phyloP scores from a whole-genome alignment of 2,888 invertebrate species.

The Lycophotia porphyrea region DNA sequence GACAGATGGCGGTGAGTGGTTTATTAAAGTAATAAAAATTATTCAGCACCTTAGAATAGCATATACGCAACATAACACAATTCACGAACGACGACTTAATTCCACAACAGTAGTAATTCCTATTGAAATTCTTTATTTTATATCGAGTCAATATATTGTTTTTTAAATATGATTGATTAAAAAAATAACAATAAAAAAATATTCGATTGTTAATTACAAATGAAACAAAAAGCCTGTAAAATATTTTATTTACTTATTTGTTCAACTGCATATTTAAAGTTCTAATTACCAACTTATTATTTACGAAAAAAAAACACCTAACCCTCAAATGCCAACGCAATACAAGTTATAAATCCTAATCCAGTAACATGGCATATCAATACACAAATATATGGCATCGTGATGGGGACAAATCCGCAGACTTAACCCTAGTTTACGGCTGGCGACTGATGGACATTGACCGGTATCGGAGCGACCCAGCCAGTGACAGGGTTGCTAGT shows the following conservation, averaged over 20 bases:
- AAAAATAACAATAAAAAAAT: too few relatives aligned
- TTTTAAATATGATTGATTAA: not conserved
- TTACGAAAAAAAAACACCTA: not conserved
- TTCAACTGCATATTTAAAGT: not conserved
- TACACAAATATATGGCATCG: conserved; percentile 62
- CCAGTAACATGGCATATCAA: conserved; percentile 56
- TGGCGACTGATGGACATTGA: conserved; percentile 73
- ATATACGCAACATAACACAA: not conserved
- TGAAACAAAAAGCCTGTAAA: too few relatives aligned
- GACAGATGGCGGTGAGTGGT: conserved; percentile 26
- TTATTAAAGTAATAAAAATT: not conserved
- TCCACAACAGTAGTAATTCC: not conserved
- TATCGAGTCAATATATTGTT: too few relatives aligned
- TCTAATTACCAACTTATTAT: not conserved
- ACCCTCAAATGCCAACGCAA: conserved; percentile 25
- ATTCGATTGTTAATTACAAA: too few relatives aligned
- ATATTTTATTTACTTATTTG: too few relatives aligned
- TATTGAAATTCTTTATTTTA: not conserved
- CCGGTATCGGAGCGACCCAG: conserved; percentile 72
- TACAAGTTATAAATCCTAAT: conserved; percentile 63
- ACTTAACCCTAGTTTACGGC: conserved; percentile 72
- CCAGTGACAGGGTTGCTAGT: conserved; percentile 58
- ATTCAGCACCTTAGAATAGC: not conserved
- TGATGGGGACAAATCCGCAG: conserved; percentile 65
- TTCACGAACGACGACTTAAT: not conserved